A percentile compares a stretch with the other conserved stretches of the same genome.
Evolutionary conservation across 2,888 invertebrate species (phyloP).

Genomic region (Argyra leucocephala): DNA sequence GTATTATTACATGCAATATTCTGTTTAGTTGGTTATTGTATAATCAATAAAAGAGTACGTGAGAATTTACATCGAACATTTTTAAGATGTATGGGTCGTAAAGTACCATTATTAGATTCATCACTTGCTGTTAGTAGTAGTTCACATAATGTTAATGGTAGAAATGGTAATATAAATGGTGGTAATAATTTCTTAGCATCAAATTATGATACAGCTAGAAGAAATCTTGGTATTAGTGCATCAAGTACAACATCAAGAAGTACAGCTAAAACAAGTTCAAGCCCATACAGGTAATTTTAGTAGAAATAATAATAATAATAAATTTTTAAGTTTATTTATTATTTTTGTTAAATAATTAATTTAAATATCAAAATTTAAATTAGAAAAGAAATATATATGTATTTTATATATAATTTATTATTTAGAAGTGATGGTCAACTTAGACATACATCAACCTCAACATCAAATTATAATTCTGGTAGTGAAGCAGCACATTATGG

Average conservation of each 20-base stretch:
- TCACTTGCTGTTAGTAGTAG: constrained; percentile 65
- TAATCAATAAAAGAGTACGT: constrained; percentile 74
- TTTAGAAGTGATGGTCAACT: constrained; percentile 70
- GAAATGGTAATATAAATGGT: constrained; percentile 23
- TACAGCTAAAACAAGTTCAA: constrained; percentile 88
- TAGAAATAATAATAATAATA: not conserved
- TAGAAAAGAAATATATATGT: constrained; percentile 8
- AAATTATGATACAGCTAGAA: constrained; percentile 50
- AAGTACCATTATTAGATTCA: constrained; percentile 68
- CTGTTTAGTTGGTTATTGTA: constrained; percentile 75
- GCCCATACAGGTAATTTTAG: constrained; percentile 64
- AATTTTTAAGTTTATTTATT: constrained; percentile 11
- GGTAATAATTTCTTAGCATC: constrained; percentile 36
- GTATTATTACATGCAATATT: constrained; percentile 73
- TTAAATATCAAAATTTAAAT: not conserved
- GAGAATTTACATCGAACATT: constrained; percentile 54
- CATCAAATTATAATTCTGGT: constrained; percentile 76
- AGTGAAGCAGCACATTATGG: constrained; percentile 64
- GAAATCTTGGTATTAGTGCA: constrained; percentile 86
- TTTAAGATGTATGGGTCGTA: constrained; percentile 67
- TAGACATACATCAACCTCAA: constrained; percentile 74
- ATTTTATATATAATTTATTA: constrained; percentile 19
- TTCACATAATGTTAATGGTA: constrained; percentile 61
- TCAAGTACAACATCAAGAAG: constrained; percentile 90
- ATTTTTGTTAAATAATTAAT: constrained; percentile 13